A percentile compares a stretch with the other conserved stretches of the same genome.
Conservation (phyloP, 2,888 invertebrate species). For the Crocallis elinguaria region DNA sequence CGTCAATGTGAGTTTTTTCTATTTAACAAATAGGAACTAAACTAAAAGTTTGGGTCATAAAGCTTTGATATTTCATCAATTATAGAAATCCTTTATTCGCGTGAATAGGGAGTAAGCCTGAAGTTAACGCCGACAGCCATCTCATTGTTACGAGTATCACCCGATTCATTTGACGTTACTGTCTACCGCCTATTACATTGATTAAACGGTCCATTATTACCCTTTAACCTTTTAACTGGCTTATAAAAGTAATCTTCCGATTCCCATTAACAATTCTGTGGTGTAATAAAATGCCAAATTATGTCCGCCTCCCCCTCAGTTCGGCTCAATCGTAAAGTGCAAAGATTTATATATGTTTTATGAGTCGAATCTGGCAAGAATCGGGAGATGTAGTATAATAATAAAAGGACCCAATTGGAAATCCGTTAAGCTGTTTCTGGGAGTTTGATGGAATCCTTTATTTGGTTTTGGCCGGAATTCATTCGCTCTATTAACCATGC, state of each 20-base stretch:
- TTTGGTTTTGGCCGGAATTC: slow-evolving; percentile 4
- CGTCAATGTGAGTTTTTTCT: too few relatives aligned
- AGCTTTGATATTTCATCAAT: too few relatives aligned
- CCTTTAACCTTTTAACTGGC: slow-evolving; percentile 38
- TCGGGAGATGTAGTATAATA: slow-evolving; percentile 7
- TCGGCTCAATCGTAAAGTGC: slow-evolving; percentile 36
- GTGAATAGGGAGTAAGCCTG: neutral
- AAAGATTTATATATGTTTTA: slow-evolving; percentile 34
- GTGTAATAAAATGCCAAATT: slow-evolving; percentile 38
- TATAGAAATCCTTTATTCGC: neutral
- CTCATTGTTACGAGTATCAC: neutral
- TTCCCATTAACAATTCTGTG: slow-evolving; percentile 40
- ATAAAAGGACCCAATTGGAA: slow-evolving; percentile 18
- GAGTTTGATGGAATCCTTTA: slow-evolving; percentile 14
- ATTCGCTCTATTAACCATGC: neutral
- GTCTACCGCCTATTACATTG: slow-evolving; percentile 32
- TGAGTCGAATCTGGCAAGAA: slow-evolving; percentile 24
- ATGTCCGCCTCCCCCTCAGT: slow-evolving; percentile 29
- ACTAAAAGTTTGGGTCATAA: too few relatives aligned
- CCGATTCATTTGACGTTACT: slow-evolving; percentile 9
- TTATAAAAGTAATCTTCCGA: slow-evolving; percentile 44
- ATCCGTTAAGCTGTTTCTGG: slow-evolving; percentile 14
- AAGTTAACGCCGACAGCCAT: neutral
- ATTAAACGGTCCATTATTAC: slow-evolving; percentile 39
- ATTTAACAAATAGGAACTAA: too few relatives aligned